These are phyloP conservation scores for Vulpes ferrilata DNA, from an alignment of 2,113 vertebrate species.

Conservation along the genomic window DNA sequence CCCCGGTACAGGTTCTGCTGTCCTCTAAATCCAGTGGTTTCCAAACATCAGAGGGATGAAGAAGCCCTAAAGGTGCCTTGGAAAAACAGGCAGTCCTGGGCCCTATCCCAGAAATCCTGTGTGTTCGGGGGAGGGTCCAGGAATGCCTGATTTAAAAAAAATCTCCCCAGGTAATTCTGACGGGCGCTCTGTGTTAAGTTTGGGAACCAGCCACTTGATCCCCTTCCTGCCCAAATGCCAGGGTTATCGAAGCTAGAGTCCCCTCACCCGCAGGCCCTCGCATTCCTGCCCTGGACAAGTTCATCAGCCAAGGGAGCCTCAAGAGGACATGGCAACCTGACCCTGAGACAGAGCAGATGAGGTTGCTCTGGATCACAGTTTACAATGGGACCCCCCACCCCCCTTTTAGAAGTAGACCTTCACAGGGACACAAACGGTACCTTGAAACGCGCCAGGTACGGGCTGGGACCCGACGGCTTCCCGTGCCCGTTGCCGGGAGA, in stretches of 20 bases:
- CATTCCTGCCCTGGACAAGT: not conserved
- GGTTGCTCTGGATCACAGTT: not conserved
- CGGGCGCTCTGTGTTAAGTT: not conserved
- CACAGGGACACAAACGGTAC: constrained; percentile 80
- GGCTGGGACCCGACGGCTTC: constrained; percentile 84
- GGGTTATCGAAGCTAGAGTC: not conserved
- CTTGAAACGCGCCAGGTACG: constrained; percentile 92
- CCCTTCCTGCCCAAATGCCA: too few relatives aligned
- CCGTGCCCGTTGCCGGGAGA: constrained; percentile 91
- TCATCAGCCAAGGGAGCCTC: not conserved
- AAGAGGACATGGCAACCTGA: not conserved
- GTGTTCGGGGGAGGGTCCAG: not conserved
- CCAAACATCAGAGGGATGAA: not conserved
- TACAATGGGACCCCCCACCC: not conserved
- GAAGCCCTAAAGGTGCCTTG: not conserved
- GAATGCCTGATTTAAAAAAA: not conserved
- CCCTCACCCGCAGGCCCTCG: not conserved
- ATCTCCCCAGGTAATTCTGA: not conserved
- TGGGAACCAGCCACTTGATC: not conserved
- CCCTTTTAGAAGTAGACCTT: not conserved
- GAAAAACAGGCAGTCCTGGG: not conserved
- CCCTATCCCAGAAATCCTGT: not conserved
- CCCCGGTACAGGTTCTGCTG: not conserved
- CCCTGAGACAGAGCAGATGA: fast-evolving
- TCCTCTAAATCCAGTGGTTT: not conserved